Base-by-base conservation (phyloP, 1,140 invertebrate genomes). In the Eupristina koningsbergeri region DNA sequence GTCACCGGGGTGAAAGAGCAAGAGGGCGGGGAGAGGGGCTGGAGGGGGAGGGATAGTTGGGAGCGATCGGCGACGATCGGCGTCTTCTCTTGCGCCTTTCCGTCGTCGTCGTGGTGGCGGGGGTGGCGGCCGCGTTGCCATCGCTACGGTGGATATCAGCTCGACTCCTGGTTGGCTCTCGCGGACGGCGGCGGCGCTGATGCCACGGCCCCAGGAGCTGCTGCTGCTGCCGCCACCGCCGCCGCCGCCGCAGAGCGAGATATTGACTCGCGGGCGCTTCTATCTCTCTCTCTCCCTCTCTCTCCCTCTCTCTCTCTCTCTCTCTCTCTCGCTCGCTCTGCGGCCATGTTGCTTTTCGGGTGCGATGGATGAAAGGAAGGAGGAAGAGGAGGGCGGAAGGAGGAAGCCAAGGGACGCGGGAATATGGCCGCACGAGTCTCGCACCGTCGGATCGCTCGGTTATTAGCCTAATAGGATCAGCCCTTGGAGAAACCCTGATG, bases 121-220 rank as follows among this genome's bases (percentile, higher is more conserved):
- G 67, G 81, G 73, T 67, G 85, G 64, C 61, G 85, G 64, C 61
- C 84, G 67, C 85, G 90, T 91, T 91, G 89, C 89, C 90, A 91
- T 91, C 88, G 90, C 88, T 91, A 91, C 89, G 88, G 85, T 79
- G 86, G 87, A 86, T 90, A 90, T 89, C 89, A 90, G 86, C 89
- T 86, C 87, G 90, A 80, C 71, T 86, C 84, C 87, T 90, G 89
- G 88, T 91, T 91, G 90, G 90, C 82, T 84, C 84, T 84, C 75
- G 86, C 67, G 63, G 86, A 82, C 86, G 85, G 71, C 86, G 84
- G 81, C 85, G 86, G 84, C 78, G 87, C 45, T 83, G 73, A 50
- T 84, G 80, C 76, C 84, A 47, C 45, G 26, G 41, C 39, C 36
- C 22, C 67, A 26, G 67, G 36, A 17, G 61, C 22, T 47, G 83